Percentiles rank a stretch among this genome's conserved stretches.
These are phyloP conservation scores for Myiozetetes cayanensis DNA, from an alignment of 2,113 vertebrate species.

Conservation along the genomic window DNA sequence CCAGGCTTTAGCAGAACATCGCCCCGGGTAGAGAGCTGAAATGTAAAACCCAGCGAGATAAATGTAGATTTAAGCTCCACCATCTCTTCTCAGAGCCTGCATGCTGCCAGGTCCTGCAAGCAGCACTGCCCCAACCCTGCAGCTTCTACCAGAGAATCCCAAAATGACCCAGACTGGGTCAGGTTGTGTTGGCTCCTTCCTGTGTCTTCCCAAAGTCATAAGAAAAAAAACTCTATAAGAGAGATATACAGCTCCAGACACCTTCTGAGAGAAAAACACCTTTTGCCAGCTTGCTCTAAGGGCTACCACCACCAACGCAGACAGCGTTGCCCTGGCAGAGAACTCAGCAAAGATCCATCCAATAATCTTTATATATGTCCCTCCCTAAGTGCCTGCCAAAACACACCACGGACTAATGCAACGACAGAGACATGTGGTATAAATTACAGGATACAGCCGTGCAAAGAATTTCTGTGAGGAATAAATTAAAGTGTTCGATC, in stretches of 20 bases:
- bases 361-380: conserved; percentile 51
- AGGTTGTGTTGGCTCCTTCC: background rate
- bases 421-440: background rate
- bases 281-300: conserved; percentile 7
- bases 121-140: background rate
- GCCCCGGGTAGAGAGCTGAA: conserved; percentile 6
- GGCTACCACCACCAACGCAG: background rate
- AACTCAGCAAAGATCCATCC: background rate
- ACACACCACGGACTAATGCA: background rate
- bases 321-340: background rate
- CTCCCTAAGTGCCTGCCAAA: conserved; percentile 41
- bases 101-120: background rate
- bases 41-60: conserved; percentile 26
- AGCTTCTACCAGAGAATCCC: background rate
- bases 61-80: conserved; percentile 29
- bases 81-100: background rate
- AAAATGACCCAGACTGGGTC: background rate
- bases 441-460: conserved; percentile 25
- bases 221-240: background rate
- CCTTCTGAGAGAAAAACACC: background rate
- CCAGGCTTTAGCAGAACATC: conserved; percentile 29
- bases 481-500: conserved; percentile 58
- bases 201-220: background rate
- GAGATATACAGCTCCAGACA: background rate
- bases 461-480: conserved; percentile 36